A percentile compares a stretch with the other conserved stretches of the same genome.
Conservation (phyloP, 1,140 invertebrate genomes). For the Ladona fulva region DNA sequence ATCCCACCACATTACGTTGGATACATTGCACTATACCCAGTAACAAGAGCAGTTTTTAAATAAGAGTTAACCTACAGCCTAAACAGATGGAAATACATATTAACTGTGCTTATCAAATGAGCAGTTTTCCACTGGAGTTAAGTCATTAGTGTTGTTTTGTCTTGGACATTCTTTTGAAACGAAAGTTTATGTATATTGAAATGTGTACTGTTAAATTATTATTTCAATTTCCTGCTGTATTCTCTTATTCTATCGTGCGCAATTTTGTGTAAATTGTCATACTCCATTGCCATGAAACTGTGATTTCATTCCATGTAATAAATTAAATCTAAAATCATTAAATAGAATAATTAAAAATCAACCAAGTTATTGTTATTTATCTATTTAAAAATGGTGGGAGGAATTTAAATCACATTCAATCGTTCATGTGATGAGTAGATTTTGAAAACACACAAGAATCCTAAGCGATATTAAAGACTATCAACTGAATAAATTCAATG, state of each 20-base stretch:
- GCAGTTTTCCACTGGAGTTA: neutral
- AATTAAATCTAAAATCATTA: conserved; percentile 9
- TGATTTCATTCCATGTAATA: conserved; percentile 10
- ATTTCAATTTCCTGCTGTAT: conserved; percentile 9
- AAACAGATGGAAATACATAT: conserved; percentile 4
- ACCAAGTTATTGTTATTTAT: neutral
- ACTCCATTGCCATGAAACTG: conserved; percentile 4
- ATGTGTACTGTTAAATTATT: conserved; percentile 10
- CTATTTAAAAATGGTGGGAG: neutral
- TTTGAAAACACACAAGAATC: too few species aligned
- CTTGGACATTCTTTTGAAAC: neutral
- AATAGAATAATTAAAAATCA: conserved; percentile 9
- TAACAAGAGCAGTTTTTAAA: neutral
- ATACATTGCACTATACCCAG: neutral
- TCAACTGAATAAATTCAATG: too few species aligned
- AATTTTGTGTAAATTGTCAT: neutral
- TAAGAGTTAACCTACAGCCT: neutral
- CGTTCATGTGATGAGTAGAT: too few species aligned
- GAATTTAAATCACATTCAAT: too few species aligned
- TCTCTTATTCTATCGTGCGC: neutral
- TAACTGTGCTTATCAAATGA: neutral
- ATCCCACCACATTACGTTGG: neutral
- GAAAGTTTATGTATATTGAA: neutral
- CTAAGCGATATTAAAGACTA: too few species aligned
- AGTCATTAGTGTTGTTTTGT: conserved; percentile 10